Conservation (phyloP, 2,113 vertebrate species). For the Xiphophorus maculatus region DNA sequence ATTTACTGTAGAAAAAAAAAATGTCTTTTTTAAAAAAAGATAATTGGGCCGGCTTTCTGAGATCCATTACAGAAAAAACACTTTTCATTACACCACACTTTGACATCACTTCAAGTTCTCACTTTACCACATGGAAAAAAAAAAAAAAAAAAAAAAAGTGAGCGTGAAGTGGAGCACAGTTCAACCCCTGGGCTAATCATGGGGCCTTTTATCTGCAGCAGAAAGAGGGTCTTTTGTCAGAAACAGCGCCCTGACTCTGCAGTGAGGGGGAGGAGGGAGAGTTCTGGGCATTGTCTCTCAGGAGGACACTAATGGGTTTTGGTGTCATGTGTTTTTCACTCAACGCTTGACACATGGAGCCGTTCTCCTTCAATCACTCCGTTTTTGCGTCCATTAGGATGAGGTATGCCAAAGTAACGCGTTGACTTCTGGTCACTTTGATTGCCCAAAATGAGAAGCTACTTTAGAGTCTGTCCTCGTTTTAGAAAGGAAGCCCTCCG, state of each 20-base stretch:
- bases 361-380: constrained; percentile 84
- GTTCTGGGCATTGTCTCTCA: constrained; percentile 89
- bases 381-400: constrained; percentile 87
- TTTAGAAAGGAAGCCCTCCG: constrained; percentile 33
- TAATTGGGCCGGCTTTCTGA: constrained; percentile 59
- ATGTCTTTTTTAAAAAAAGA: constrained; percentile 32
- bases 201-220: constrained; percentile 84
- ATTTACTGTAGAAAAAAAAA: constrained; percentile 42
- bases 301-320: constrained; percentile 91
- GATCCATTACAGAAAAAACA: constrained; percentile 56
- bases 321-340: constrained; percentile 88
- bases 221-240: constrained; percentile 83
- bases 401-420: constrained; percentile 80
- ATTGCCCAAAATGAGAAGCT: constrained; percentile 71
- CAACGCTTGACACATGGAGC: constrained; percentile 85
- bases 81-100: constrained; percentile 71
- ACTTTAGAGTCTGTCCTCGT: constrained; percentile 42
- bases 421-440: constrained; percentile 75
- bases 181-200: constrained; percentile 87
- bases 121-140: constrained; percentile 73
- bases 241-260: constrained; percentile 83
- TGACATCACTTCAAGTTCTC: constrained; percentile 81
- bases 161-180: constrained; percentile 80
- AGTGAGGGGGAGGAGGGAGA: constrained; percentile 63
- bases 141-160: constrained; percentile 72